Conservation (phyloP, 2,113 vertebrate species). For the Arothron firmamentum region DNA sequence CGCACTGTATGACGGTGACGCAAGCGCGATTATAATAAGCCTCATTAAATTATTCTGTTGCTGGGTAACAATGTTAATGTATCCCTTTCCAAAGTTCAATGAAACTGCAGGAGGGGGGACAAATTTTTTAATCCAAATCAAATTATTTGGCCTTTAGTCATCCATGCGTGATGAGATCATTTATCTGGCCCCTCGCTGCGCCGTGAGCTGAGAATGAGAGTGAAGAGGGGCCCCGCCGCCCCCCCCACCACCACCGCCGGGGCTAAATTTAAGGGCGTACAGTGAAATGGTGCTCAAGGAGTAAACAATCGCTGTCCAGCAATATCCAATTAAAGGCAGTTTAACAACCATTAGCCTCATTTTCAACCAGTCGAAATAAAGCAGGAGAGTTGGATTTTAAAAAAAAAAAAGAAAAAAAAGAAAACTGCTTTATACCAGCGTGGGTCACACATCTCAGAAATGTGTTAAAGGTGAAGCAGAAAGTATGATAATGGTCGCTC, state of each 20-base stretch:
- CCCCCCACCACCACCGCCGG: background rate
- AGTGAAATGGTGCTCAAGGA: slow-evolving; percentile 32
- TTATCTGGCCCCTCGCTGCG: slow-evolving; percentile 54
- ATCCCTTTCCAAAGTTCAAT: slow-evolving; percentile 27
- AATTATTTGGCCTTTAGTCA: slow-evolving; percentile 51
- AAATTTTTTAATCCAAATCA: slow-evolving; percentile 59
- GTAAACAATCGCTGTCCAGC: slow-evolving; percentile 40
- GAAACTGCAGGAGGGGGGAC: slow-evolving; percentile 30
- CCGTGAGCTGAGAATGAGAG: slow-evolving; percentile 8
- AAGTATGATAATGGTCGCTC: background rate
- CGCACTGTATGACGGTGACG: no score
- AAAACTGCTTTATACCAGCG: background rate
- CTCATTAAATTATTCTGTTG: slow-evolving; percentile 32
- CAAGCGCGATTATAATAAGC: slow-evolving; percentile 18
- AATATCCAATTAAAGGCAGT: no score
- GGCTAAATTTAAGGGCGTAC: slow-evolving; percentile 23
- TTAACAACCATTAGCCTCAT: no score
- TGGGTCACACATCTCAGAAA: background rate
- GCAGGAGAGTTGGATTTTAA: slow-evolving; percentile 7
- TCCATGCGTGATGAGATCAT: slow-evolving; percentile 46
- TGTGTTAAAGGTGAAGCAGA: background rate
- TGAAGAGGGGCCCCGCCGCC: slow-evolving; percentile 11
- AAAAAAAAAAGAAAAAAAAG: background rate
- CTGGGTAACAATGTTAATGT: slow-evolving; percentile 28
- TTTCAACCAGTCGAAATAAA: no score